Conservation (phyloP, 1,140 invertebrate species). For the Apis dorsata region DNA sequence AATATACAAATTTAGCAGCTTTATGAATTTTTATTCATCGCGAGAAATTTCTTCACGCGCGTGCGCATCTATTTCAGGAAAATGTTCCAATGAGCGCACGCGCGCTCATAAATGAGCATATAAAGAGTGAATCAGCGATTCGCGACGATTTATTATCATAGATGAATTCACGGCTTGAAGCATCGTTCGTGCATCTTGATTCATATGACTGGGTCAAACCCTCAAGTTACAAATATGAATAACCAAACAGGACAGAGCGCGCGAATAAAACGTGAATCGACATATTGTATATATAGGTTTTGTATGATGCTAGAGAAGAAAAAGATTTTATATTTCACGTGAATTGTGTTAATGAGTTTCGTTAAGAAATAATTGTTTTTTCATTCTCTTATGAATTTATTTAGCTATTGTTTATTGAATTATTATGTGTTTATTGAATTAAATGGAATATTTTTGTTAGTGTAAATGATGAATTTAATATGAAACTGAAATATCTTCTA, state of each 20-base stretch:
- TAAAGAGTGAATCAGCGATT: constrained; percentile 59
- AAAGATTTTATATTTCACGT: not conserved
- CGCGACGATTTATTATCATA: constrained; percentile 57
- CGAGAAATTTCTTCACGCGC: constrained; percentile 18
- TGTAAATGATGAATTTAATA: too few species aligned
- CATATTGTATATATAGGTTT: constrained; percentile 19
- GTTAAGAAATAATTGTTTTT: not conserved
- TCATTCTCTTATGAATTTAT: not conserved
- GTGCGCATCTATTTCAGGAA: constrained; percentile 44
- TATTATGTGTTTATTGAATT: too few species aligned
- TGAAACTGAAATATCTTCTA: too few species aligned
- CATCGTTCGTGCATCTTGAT: constrained; percentile 46
- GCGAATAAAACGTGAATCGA: constrained; percentile 41
- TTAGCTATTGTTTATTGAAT: not conserved
- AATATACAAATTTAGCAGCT: constrained; percentile 2
- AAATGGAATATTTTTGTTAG: too few species aligned
- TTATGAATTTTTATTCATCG: constrained; percentile 13
- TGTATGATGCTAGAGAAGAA: not conserved
- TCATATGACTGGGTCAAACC: constrained; percentile 48
- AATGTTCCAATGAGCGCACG: not conserved
- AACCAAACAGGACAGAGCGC: constrained; percentile 41
- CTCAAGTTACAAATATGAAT: constrained; percentile 55
- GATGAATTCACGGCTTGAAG: constrained; percentile 43
- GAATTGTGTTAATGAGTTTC: constrained; percentile 4
- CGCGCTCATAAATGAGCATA: constrained; percentile 39